Percentiles rank a stretch among this genome's conserved stretches.
Conservation (phyloP, 2,888 invertebrate genomes). For the Metallyticus violacea region DNA sequence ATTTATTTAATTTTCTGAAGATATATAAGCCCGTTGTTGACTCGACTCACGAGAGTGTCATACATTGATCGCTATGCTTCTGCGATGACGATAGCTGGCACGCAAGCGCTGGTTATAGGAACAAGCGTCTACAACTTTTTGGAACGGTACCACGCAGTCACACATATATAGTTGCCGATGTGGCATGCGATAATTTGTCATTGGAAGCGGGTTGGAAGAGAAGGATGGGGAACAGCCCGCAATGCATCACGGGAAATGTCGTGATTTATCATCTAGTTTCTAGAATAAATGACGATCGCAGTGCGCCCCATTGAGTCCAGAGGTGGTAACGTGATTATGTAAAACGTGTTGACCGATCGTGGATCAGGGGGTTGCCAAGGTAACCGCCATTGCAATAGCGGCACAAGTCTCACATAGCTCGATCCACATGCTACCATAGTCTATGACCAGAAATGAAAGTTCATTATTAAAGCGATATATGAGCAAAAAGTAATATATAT, state of each 20-base stretch:
- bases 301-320: slow-evolving; percentile 14
- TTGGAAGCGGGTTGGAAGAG: neutral
- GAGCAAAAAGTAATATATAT: no score
- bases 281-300: slow-evolving; percentile 18
- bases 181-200: slow-evolving; percentile 4
- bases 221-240: neutral
- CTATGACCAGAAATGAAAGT: no score
- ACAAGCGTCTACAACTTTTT: neutral
- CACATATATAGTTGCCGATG: neutral
- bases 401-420: neutral
- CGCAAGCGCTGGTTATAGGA: neutral
- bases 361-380: neutral
- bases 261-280: slow-evolving; percentile 20
- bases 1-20: no score
- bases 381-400: neutral
- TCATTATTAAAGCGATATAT: no score
- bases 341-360: slow-evolving; percentile 18
- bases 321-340: slow-evolving; percentile 16
- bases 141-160: neutral
- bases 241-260: neutral
- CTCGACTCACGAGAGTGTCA: no score
- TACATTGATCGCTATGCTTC: no score
- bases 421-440: no score
- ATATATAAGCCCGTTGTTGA: no score
- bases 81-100: no score